Base-by-base conservation (phyloP, 2,113 vertebrate genomes). In the Prunella fulvescens region DNA sequence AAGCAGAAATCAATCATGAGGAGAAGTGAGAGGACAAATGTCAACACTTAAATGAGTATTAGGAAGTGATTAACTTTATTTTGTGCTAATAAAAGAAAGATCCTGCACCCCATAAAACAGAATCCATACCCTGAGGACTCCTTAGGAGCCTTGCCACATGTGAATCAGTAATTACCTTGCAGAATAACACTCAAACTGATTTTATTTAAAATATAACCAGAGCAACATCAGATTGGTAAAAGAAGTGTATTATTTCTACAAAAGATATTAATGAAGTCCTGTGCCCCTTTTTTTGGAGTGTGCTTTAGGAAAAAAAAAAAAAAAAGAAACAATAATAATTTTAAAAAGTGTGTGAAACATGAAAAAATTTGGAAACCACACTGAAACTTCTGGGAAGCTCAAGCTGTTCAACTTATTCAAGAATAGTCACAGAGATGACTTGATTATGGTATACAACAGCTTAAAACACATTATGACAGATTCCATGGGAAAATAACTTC, bases 121-220 rank as follows among this genome's bases (percentile, higher is more conserved):
- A 81, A 62, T 53, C 69, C 47, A 23, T n/a, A 78, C 4, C 51
- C 22, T 0, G 0, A 29, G 1, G 2, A 76, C 4, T 45, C 33
- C 51, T 74, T 51, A 26, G 53, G 44, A 88, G 23, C 22, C 29
- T 67, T 47, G 39, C 39, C 61, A 81, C 50, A 15, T 62, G 6
- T 39, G 42, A 64, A 53, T 45, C 1, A 1, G 42, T 69, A 82
- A 79, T 50, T 54, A 42, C 35, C 26, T 50, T 47, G 35, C n/a
- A 61, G 50, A 91, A 51, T 14, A 69, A 44, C 1, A 5, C 19
- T 45, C 39, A 10, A 40, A 29, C 31, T 73, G 44, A 51, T 29
- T 47, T 50, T 54, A 67, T 35, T 44, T 64, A 35, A 79, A 82
- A 74, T 24, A 62, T 7, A 85, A 67, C 10, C 51, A 56, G 61